These are phyloP conservation scores for Drosophila borealis DNA, from an alignment of 2,888 invertebrate genomes.

Conservation along the genomic window DNA sequence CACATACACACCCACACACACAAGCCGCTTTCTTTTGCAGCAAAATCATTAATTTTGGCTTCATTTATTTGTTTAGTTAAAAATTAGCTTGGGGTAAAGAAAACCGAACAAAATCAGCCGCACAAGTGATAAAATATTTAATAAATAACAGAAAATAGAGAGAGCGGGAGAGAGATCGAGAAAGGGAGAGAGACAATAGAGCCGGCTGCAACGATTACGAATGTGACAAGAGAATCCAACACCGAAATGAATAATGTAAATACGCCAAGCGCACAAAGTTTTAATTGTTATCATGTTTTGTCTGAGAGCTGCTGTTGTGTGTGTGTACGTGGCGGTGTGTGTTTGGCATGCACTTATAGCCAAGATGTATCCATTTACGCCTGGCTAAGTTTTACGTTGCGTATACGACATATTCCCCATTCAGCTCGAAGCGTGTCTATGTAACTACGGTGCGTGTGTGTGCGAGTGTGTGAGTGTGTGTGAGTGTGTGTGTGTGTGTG, in stretches of 20 bases:
- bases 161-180: neutral
- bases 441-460: constrained; percentile 24
- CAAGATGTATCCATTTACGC: constrained; percentile 79
- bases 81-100: constrained; percentile 11
- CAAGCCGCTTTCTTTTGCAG: constrained; percentile 10
- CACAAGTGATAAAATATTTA: constrained; percentile 23
- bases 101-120: constrained; percentile 1
- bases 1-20: neutral
- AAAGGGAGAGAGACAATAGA: constrained; percentile 8
- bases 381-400: constrained; percentile 78
- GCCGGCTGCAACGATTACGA: constrained; percentile 48
- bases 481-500: constrained; percentile 24
- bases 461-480: constrained; percentile 9
- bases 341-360: constrained; percentile 67
- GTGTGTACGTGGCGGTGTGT: constrained; percentile 2
- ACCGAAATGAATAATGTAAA: constrained; percentile 78
- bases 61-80: constrained; percentile 49
- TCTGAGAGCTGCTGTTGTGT: constrained; percentile 41
- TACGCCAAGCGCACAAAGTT: constrained; percentile 81
- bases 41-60: constrained; percentile 13
- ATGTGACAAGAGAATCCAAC: constrained; percentile 79
- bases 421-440: constrained; percentile 60
- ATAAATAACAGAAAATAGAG: constrained; percentile 1
- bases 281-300: constrained; percentile 81
- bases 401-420: constrained; percentile 76